A percentile compares a stretch with the other conserved stretches of the same genome.
Conservation (phyloP, 2,797 vertebrate species). For the Chromobotia macracanthus region DNA sequence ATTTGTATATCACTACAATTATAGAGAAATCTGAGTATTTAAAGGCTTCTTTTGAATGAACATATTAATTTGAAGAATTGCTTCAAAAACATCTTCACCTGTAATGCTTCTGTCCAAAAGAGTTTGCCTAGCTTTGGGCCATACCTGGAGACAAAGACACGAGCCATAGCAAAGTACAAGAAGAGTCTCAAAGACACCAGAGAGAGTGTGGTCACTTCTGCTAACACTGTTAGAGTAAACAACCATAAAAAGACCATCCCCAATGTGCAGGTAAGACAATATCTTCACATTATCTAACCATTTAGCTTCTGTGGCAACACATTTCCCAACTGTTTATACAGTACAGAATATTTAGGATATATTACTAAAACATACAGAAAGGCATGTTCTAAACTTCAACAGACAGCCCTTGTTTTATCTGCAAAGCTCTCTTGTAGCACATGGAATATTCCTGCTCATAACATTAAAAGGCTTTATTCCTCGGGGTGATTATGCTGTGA, state of each 20-base stretch:
- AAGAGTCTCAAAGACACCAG: slow-evolving; percentile 64
- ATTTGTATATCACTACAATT: not conserved
- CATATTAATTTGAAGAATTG: not conserved
- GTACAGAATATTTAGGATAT: not conserved
- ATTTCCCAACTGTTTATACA: not conserved
- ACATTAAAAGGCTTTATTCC: slow-evolving; percentile 30
- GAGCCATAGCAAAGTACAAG: slow-evolving; percentile 78
- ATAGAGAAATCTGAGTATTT: not conserved
- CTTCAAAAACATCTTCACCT: not conserved
- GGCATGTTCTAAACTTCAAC: not conserved
- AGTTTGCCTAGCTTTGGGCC: slow-evolving; percentile 79
- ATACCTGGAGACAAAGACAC: slow-evolving; percentile 77
- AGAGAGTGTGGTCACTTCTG: slow-evolving; percentile 15
- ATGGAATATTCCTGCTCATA: slow-evolving; percentile 12
- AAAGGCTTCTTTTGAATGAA: not conserved
- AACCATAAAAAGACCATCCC: slow-evolving; percentile 72
- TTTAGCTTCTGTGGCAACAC: not conserved
- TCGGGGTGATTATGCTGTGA: slow-evolving; percentile 30
- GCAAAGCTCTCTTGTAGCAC: slow-evolving; percentile 1
- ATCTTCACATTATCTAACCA: not conserved
- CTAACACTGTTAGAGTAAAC: slow-evolving; percentile 65
- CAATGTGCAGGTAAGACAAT: slow-evolving; percentile 75
- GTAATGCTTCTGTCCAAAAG: slow-evolving; percentile 22
- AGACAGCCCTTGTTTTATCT: slow-evolving; percentile 4
- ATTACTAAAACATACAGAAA: not conserved